These are phyloP conservation scores for Bubo blakistoni DNA, from an alignment of 2,113 vertebrate species.

Conservation along the genomic window DNA sequence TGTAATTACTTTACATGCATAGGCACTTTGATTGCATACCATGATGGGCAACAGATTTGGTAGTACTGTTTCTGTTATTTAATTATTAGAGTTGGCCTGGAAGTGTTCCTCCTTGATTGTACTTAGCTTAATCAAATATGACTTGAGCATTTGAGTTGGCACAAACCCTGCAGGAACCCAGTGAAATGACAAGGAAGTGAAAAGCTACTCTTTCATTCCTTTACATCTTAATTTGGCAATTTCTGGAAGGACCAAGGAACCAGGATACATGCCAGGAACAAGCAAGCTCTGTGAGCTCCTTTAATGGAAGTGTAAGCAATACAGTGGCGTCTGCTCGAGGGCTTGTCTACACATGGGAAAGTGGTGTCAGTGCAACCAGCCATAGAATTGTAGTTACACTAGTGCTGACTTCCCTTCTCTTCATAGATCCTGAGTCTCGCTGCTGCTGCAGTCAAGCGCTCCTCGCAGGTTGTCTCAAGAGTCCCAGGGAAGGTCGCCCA, in stretches of 20 bases:
- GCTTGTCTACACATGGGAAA: neutral
- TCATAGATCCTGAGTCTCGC: neutral
- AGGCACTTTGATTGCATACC: neutral
- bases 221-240: constrained; percentile 19
- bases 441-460: neutral
- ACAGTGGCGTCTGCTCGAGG: rapidly evolving
- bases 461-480: neutral
- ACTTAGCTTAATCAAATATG: constrained; percentile 47
- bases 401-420: neutral
- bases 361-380: neutral
- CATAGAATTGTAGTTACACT: neutral
- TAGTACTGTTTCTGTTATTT: constrained; percentile 1
- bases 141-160: constrained; percentile 21
- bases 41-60: constrained; percentile 53
- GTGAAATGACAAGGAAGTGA: constrained; percentile 11
- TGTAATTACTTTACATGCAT: neutral
- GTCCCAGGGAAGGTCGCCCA: rapidly evolving
- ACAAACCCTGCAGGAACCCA: constrained; percentile 24
- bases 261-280: neutral
- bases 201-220: neutral
- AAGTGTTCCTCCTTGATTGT: constrained; percentile 34
- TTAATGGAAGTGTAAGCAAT: neutral
- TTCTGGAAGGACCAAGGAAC: neutral
- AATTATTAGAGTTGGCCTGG: constrained; percentile 16
- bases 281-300: neutral